phyloP scores from a whole-genome alignment of 2,888 invertebrate species.

The Melanargia galathea region DNA sequence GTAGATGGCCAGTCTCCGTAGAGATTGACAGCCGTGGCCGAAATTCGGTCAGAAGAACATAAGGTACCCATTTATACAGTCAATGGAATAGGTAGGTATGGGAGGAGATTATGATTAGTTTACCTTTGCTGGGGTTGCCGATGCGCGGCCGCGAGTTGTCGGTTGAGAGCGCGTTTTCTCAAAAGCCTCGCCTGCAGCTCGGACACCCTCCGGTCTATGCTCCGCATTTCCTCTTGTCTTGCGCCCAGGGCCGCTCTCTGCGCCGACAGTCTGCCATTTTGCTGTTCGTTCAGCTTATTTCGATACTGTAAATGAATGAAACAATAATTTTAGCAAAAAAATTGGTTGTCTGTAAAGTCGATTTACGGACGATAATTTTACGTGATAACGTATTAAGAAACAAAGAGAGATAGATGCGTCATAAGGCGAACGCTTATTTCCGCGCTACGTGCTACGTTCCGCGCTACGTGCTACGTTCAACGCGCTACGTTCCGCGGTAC shows the following conservation, averaged over 20 bases:
- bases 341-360: too few relatives aligned
- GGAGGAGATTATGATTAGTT: background rate
- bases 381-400: too few relatives aligned
- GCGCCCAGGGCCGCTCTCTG: constrained; percentile 94
- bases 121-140: constrained; percentile 68
- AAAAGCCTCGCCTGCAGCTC: constrained; percentile 96
- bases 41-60: too few relatives aligned
- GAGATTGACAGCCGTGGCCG: too few relatives aligned
- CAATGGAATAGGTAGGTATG: background rate
- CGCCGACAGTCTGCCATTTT: constrained; percentile 93
- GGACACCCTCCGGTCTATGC: constrained; percentile 95
- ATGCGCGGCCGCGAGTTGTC: constrained; percentile 79
- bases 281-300: constrained; percentile 97
- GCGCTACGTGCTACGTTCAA: too few relatives aligned
- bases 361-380: too few relatives aligned
- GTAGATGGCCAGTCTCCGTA: too few relatives aligned
- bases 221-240: constrained; percentile 94
- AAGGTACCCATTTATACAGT: too few relatives aligned
- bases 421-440: too few relatives aligned
- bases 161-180: constrained; percentile 92
- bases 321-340: constrained; percentile 3
- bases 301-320: constrained; percentile 87
- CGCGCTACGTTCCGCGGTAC: too few relatives aligned
- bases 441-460: too few relatives aligned
- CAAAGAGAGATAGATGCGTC: too few relatives aligned